phyloP scores from a whole-genome alignment of 2,113 vertebrate species.

The Corapipo altera region DNA sequence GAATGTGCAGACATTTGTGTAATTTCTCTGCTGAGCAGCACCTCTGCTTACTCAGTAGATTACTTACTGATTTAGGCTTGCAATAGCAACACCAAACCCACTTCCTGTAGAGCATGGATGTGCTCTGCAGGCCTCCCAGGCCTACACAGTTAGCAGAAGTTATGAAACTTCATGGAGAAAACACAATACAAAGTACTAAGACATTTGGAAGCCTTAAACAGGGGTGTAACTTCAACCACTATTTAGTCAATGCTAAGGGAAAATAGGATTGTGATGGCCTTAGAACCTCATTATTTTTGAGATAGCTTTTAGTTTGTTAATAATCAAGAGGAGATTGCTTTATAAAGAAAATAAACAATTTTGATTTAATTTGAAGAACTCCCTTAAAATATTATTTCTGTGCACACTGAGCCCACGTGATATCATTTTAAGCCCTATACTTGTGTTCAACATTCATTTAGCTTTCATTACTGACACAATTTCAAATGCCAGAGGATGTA shows the following conservation, averaged over 20 bases:
- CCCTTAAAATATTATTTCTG: background rate
- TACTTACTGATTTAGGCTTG: background rate
- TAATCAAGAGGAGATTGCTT: background rate
- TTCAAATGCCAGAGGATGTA: background rate
- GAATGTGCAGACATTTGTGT: background rate
- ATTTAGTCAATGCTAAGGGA: background rate
- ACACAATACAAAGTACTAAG: background rate
- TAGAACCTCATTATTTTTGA: background rate
- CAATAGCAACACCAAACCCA: conserved; percentile 16
- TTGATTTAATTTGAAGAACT: background rate
- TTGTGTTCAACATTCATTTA: background rate
- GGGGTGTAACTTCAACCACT: background rate
- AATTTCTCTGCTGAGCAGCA: background rate
- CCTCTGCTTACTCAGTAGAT: background rate
- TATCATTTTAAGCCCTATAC: background rate
- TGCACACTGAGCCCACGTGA: background rate
- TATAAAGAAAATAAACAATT: background rate
- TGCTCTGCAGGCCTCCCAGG: background rate
- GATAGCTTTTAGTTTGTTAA: background rate
- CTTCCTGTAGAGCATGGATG: background rate
- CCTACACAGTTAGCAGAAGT: background rate
- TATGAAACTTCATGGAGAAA: conserved; percentile 27
- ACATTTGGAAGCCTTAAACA: background rate
- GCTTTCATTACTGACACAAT: conserved; percentile 3
- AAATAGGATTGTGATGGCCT: background rate